These are phyloP conservation scores for Coregonus clupeaformis DNA, from an alignment of 2,113 vertebrate species.

Conservation along the genomic window DNA sequence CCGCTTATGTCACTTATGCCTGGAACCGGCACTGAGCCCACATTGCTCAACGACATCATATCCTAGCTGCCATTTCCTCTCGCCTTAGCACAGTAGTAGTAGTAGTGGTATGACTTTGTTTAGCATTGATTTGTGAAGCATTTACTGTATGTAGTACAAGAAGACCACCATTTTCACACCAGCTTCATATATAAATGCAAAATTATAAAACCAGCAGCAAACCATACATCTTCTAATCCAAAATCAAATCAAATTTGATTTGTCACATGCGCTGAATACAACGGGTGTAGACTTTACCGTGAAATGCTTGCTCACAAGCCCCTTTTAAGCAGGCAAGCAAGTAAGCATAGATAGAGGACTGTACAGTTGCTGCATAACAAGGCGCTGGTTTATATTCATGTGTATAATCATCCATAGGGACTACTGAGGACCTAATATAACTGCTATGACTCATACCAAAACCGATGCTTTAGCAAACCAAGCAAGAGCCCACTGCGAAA, in stretches of 20 bases:
- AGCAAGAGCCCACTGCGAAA: constrained; percentile 27
- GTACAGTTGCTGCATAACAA: constrained; percentile 3
- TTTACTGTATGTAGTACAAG: too few species aligned
- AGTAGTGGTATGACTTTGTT: too few species aligned
- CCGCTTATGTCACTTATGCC: too few species aligned
- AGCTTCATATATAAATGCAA: background rate
- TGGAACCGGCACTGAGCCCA: too few species aligned
- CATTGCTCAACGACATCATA: background rate
- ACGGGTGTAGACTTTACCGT: too few species aligned
- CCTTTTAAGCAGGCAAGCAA: too few species aligned
- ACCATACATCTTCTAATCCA: constrained; percentile 3
- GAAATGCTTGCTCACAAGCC: too few species aligned
- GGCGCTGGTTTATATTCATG: constrained; percentile 11
- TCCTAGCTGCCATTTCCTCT: background rate
- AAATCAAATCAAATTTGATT: too few species aligned
- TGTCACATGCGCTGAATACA: too few species aligned
- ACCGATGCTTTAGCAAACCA: constrained; percentile 43
- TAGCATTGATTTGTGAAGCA: too few species aligned
- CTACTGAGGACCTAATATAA: constrained; percentile 20
- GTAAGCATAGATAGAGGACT: background rate
- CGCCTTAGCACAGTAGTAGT: background rate
- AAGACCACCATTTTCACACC: constrained; percentile 9
- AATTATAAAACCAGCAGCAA: constrained; percentile 10
- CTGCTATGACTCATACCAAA: constrained; percentile 26
- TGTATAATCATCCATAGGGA: constrained; percentile 28